Evolutionary conservation across 2,797 vertebrate species (phyloP).

Genomic region (Australoheros facetus): DNA sequence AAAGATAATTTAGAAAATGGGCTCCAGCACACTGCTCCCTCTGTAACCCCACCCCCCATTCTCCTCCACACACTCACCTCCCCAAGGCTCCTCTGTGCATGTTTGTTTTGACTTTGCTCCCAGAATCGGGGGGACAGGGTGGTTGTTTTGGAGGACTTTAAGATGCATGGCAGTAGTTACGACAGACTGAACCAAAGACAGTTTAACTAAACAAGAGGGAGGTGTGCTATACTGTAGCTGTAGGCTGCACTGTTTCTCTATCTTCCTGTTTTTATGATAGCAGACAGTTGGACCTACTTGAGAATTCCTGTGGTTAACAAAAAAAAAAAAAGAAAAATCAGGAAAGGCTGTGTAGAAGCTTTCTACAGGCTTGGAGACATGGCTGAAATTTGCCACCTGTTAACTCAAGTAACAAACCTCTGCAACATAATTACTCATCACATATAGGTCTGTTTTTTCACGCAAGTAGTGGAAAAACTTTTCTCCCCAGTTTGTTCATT

Average conservation of each 20-base stretch:
- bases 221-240: slow-evolving; percentile 15
- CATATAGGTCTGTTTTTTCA: background rate
- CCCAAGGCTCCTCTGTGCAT: slow-evolving; percentile 55
- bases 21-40: slow-evolving; percentile 75
- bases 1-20: slow-evolving; percentile 82
- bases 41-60: slow-evolving; percentile 52
- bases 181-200: slow-evolving; percentile 27
- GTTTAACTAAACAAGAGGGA: slow-evolving; percentile 33
- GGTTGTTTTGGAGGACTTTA: slow-evolving; percentile 48
- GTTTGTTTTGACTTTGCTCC: slow-evolving; percentile 83
- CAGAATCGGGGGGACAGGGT: slow-evolving; percentile 58
- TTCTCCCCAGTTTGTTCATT: background rate
- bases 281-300: slow-evolving; percentile 14
- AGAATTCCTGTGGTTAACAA: slow-evolving; percentile 32
- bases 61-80: slow-evolving; percentile 48
- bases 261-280: slow-evolving; percentile 9
- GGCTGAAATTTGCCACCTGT: slow-evolving; percentile 33
- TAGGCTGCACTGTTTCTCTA: slow-evolving; percentile 13
- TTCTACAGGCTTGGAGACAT: background rate
- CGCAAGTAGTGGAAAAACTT: background rate
- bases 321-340: background rate
- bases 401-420: slow-evolving; percentile 10
- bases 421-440: background rate
- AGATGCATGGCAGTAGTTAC: slow-evolving; percentile 65
- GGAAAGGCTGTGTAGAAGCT: slow-evolving; percentile 27